Conservation (phyloP, 2,113 vertebrate genomes). For the Typhlomys cinereus region DNA sequence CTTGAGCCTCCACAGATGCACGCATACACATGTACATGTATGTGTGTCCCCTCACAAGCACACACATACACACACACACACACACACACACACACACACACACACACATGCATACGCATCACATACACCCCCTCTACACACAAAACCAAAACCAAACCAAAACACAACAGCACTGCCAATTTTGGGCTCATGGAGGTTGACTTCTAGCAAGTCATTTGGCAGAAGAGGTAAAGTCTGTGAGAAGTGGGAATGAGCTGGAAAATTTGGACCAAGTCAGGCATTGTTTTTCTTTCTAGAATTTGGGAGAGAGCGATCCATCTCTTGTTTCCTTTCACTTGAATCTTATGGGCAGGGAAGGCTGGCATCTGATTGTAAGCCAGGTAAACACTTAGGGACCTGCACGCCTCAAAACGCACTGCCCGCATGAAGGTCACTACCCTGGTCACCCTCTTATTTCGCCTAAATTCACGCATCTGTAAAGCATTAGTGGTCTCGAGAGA, state of each 20-base stretch:
- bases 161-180: not conserved
- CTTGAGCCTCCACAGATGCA: too few relatives aligned
- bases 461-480: conserved; percentile 84
- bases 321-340: conserved; percentile 71
- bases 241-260: not conserved
- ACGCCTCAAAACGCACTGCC: conserved; percentile 68
- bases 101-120: too few relatives aligned
- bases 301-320: not conserved
- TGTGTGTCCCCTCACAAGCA: too few relatives aligned
- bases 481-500: conserved; percentile 85
- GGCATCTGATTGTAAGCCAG: conserved; percentile 70
- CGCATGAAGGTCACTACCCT: conserved; percentile 85
- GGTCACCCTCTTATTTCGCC: conserved; percentile 76
- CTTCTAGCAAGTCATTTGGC: not conserved
- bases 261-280: not conserved
- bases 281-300: conserved; percentile 60
- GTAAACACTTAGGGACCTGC: conserved; percentile 22
- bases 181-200: not conserved
- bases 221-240: not conserved
- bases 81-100: too few relatives aligned
- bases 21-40: too few relatives aligned
- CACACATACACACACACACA: too few relatives aligned
- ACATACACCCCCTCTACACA: too few relatives aligned
- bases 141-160: too few relatives aligned
- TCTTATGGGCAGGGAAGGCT: conserved; percentile 35